Conservation (phyloP, 2,888 invertebrate species). For the Stenurella melanura region DNA sequence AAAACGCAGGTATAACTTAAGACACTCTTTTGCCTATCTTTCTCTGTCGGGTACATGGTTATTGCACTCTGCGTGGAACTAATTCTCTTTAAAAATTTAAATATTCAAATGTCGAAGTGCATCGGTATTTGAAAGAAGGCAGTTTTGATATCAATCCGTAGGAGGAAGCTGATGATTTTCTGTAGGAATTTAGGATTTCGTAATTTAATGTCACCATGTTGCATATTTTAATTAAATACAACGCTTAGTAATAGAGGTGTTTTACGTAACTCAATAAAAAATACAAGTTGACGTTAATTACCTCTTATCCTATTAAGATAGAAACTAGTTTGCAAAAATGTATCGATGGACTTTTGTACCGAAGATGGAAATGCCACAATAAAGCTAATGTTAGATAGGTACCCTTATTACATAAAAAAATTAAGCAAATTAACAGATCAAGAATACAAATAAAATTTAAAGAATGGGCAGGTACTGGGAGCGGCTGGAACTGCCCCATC, state of each 20-base stretch:
- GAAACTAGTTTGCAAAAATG: too few species aligned
- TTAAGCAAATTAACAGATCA: too few species aligned
- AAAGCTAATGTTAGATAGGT: too few species aligned
- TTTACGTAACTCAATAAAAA: background rate
- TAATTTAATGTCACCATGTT: background rate
- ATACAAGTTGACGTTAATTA: too few species aligned
- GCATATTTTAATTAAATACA: background rate
- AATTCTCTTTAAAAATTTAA: slow-evolving; percentile 29
- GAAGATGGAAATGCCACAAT: too few species aligned
- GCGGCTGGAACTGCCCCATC: too few species aligned
- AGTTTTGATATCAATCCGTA: slow-evolving; percentile 22
- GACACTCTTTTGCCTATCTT: slow-evolving; percentile 12
- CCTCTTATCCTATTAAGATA: too few species aligned
- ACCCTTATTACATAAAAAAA: too few species aligned
- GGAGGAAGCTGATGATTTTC: background rate
- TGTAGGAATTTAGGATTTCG: background rate
- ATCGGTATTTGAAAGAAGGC: slow-evolving; percentile 34
- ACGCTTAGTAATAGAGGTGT: background rate
- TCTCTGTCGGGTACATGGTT: slow-evolving; percentile 9
- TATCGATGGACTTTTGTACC: too few species aligned
- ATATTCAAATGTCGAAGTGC: slow-evolving; percentile 38
- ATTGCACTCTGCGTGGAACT: slow-evolving; percentile 5
- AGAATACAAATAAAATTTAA: too few species aligned
- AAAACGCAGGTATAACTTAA: slow-evolving; percentile 22
- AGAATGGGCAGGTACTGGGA: too few species aligned